Evolutionary conservation across 2,113 vertebrate genomes (phyloP), one percentile per base, ranked within the genome.

Genomic region (Lethenteron reissneri): DNA sequence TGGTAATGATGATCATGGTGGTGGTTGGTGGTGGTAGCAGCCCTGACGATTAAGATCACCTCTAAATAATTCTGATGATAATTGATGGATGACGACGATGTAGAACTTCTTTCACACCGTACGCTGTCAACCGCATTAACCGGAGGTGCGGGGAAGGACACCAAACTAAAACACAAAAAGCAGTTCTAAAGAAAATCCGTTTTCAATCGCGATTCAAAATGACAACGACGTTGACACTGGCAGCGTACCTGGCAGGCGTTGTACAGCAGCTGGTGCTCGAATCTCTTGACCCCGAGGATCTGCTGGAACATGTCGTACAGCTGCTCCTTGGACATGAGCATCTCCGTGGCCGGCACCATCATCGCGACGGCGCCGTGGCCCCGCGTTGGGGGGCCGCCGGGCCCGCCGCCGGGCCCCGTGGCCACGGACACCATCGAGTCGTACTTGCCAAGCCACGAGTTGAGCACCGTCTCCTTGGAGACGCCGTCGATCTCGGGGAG

Each of bases 231-330:
- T 41, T 7, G 41, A 41, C 41, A 6, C 41, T 1, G 6, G 41
- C 41, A 41, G 41, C 41, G 41, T 41, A 97, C 94, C 84, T 97
- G 94, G 74, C 92, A 95, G 70, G 88, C 91, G 75, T 95, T 99
- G 79, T 97, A 97, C 72, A 99, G 86, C 74, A 99, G 83, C 76
- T 99, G 92, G 74, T 99, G 92, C 71, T 97, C 90, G 74, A 96
- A 82, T 76, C 95, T 97, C 75, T 88, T 87, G 76, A 99, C 82
- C 12, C 88, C 84, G 58, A 97, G 83, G 75, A 96, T 92, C 81
- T 90, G 90, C 76, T 96, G 92, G 78, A 99, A 99, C 91, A 99
- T 97, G 80, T 97, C 85, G 73, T 92, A 99, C 71, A 99, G 87
- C 76, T 97, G 92, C 74, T 97, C 94, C 78, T 97, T 99, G 78